phyloP scores from a whole-genome alignment of 2,888 invertebrate genomes.

The Amphipyra tragopoginis region DNA sequence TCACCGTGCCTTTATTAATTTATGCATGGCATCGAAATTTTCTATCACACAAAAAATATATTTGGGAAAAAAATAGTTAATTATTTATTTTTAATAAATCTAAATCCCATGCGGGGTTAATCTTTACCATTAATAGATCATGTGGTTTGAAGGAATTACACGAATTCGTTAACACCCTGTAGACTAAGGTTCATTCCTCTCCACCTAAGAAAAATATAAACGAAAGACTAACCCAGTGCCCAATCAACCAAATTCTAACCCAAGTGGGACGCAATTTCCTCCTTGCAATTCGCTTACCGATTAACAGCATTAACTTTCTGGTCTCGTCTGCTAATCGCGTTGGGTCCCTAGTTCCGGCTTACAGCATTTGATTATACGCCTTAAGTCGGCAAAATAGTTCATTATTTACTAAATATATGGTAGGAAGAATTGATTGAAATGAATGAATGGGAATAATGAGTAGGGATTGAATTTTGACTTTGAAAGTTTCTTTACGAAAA shows the following conservation, averaged over 20 bases:
- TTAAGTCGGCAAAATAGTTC: conserved; percentile 69
- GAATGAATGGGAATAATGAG: conserved; percentile 20
- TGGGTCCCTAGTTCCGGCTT: conserved; percentile 76
- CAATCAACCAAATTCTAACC: conserved; percentile 78
- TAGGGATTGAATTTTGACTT: not conserved
- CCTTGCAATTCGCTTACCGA: conserved; percentile 80
- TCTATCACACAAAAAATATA: too few species aligned
- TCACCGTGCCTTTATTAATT: too few species aligned
- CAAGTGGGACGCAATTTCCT: conserved; percentile 86
- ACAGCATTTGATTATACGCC: conserved; percentile 77
- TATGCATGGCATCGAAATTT: too few species aligned
- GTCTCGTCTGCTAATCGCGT: conserved; percentile 84
- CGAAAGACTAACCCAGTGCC: conserved; percentile 75
- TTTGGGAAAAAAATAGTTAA: too few species aligned
- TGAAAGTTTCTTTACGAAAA: not conserved
- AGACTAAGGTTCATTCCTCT: not conserved
- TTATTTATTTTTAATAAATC: too few species aligned
- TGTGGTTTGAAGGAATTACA: too few species aligned
- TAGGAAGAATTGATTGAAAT: conserved; percentile 23
- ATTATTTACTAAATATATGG: conserved; percentile 62
- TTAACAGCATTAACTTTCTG: conserved; percentile 85
- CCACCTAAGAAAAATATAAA: conserved; percentile 8
- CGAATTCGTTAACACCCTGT: too few species aligned
- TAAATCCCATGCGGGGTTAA: too few species aligned
- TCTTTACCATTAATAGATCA: too few species aligned